These are phyloP conservation scores for Todiramphus chloris DNA, from an alignment of 2,113 vertebrate genomes.

Conservation along the genomic window DNA sequence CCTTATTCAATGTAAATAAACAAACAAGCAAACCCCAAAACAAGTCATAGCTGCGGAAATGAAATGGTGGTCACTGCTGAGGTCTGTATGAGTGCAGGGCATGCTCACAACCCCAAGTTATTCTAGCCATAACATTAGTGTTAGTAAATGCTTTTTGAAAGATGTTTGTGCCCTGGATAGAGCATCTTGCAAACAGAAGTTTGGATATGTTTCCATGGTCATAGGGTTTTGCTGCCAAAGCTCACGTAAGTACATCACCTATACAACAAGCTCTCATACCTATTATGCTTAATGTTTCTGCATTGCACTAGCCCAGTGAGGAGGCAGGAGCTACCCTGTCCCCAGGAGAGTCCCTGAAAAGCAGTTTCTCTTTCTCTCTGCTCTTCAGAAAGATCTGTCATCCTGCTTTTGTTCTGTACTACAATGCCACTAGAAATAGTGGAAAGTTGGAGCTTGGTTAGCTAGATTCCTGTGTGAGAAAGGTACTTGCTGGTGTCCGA, in stretches of 20 bases:
- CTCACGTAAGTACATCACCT: no score
- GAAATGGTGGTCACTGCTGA: accelerated
- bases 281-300: neutral
- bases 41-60: neutral
- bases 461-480: neutral
- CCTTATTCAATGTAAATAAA: neutral
- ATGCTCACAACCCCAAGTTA: neutral
- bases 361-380: neutral
- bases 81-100: accelerated
- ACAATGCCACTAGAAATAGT: neutral
- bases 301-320: no score
- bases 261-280: neutral
- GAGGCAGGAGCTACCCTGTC: neutral
- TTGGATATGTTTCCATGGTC: neutral
- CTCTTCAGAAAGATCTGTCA: neutral
- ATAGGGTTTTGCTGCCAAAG: neutral
- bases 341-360: neutral
- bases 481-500: no score
- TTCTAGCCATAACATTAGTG: neutral
- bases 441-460: neutral
- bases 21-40: neutral
- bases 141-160: neutral
- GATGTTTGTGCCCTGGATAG: neutral
- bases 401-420: neutral
- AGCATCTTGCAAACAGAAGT: neutral